Evolutionary conservation across 2,113 vertebrate species (phyloP).

Genomic region (Prochilodus magdalenae): DNA sequence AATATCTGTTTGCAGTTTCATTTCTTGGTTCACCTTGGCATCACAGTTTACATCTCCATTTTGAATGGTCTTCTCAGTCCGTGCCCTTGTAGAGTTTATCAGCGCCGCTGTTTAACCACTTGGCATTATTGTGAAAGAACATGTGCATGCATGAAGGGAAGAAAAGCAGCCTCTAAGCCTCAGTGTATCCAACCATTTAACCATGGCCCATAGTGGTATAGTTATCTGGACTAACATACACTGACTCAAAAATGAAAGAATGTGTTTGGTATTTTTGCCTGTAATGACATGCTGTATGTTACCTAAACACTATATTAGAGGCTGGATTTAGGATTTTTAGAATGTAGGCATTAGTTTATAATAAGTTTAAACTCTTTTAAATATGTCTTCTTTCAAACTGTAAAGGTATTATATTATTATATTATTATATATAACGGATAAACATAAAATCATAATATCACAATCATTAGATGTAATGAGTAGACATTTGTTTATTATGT

Average conservation of each 20-base stretch:
- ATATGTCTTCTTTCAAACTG: too few relatives aligned
- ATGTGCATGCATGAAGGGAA: neutral
- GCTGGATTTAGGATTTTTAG: neutral
- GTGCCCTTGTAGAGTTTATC: too few relatives aligned
- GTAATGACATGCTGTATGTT: neutral
- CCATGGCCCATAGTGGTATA: neutral
- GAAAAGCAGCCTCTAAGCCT: neutral
- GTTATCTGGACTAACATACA: neutral
- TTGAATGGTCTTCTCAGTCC: neutral
- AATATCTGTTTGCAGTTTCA: conserved; percentile 4
- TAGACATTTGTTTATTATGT: too few relatives aligned
- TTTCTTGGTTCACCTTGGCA: neutral
- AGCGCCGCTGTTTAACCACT: too few relatives aligned
- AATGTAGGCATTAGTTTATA: neutral
- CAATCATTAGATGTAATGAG: too few relatives aligned
- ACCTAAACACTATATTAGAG: neutral
- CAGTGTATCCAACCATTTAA: neutral
- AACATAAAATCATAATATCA: too few relatives aligned
- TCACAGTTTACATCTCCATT: neutral
- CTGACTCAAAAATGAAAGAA: neutral
- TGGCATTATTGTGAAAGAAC: too few relatives aligned
- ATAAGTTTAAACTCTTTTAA: too few relatives aligned
- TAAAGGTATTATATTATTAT: too few relatives aligned
- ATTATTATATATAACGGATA: too few relatives aligned
- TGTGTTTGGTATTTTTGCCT: neutral